Percentiles rank a stretch among this genome's conserved stretches.
Conservation (phyloP, 2,888 invertebrate species). For the Scaptomyza parva region DNA sequence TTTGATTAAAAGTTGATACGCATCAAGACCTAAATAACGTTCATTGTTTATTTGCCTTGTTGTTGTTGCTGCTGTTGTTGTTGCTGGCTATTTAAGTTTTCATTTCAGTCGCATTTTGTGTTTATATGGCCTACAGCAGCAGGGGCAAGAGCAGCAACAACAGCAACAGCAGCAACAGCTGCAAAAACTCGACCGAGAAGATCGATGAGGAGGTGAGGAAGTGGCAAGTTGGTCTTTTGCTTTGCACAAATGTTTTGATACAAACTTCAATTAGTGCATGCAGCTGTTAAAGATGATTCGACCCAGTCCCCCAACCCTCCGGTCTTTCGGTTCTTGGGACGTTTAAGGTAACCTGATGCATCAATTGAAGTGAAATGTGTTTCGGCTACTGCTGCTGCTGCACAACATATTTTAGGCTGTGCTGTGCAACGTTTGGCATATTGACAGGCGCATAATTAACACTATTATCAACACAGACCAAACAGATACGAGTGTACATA, state of each 20-base stretch:
- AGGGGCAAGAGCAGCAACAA: too few species aligned
- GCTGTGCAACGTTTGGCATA: constrained; percentile 70
- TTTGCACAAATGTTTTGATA: constrained; percentile 67
- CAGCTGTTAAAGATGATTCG: constrained; percentile 30
- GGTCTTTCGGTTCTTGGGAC: constrained; percentile 6
- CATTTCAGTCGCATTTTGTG: constrained; percentile 14
- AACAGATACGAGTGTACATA: constrained; percentile 5
- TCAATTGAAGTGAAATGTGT: too few species aligned
- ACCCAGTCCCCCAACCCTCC: neutral
- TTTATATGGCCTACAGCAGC: constrained; percentile 40
- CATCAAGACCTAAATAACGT: constrained; percentile 11
- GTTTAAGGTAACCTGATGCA: constrained; percentile 14
- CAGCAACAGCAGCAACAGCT: too few species aligned
- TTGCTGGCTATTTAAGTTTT: constrained; percentile 12
- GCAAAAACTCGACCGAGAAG: constrained; percentile 43
- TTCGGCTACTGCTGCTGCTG: constrained; percentile 12
- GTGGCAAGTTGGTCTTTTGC: constrained; percentile 42
- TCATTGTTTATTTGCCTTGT: constrained; percentile 54
- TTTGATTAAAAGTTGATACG: constrained; percentile 64
- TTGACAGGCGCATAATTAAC: constrained; percentile 78
- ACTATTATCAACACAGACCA: constrained; percentile 73
- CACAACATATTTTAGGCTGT: constrained; percentile 68
- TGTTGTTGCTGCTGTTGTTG: constrained; percentile 9
- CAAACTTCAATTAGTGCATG: constrained; percentile 72
- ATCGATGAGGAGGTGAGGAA: neutral